Evolutionary conservation across 2,888 invertebrate species (phyloP).

Genomic region (Hypomecis atomaria): DNA sequence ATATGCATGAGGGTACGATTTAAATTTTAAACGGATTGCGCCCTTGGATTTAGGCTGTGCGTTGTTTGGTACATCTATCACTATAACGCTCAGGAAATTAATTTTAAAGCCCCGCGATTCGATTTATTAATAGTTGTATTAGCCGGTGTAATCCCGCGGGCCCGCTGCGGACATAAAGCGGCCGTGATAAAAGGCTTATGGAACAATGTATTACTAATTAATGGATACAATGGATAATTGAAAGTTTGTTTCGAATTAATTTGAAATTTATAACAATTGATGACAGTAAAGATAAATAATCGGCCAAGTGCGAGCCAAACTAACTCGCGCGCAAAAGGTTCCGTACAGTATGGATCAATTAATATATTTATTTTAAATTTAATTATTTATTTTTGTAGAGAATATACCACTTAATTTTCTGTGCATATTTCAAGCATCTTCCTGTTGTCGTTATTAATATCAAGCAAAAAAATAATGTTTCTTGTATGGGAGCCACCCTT

Average conservation of each 20-base stretch:
- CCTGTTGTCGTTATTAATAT: no score
- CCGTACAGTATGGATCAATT: no score
- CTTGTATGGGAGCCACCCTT: no score
- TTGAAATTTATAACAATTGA: neutral
- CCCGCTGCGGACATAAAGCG: constrained; percentile 55
- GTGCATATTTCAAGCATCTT: no score
- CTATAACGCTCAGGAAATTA: constrained; percentile 63
- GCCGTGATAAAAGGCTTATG: constrained; percentile 65
- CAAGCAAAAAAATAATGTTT: no score
- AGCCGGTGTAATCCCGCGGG: constrained; percentile 61
- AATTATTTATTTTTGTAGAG: no score
- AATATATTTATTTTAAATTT: no score
- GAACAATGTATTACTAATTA: constrained; percentile 59
- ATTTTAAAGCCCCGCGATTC: constrained; percentile 68
- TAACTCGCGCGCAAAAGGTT: no score
- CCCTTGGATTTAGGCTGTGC: constrained; percentile 79
- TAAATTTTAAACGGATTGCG: constrained; percentile 85
- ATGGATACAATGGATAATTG: constrained; percentile 52
- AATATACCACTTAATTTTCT: no score
- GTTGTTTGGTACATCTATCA: constrained; percentile 81
- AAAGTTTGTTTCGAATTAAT: neutral
- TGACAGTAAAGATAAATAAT: no score
- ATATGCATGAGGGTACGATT: constrained; percentile 84
- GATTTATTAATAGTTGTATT: constrained; percentile 74
- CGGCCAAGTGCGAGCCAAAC: no score